These are phyloP conservation scores for Leucopsar rothschildi DNA, from an alignment of 2,113 vertebrate species.

Conservation along the genomic window DNA sequence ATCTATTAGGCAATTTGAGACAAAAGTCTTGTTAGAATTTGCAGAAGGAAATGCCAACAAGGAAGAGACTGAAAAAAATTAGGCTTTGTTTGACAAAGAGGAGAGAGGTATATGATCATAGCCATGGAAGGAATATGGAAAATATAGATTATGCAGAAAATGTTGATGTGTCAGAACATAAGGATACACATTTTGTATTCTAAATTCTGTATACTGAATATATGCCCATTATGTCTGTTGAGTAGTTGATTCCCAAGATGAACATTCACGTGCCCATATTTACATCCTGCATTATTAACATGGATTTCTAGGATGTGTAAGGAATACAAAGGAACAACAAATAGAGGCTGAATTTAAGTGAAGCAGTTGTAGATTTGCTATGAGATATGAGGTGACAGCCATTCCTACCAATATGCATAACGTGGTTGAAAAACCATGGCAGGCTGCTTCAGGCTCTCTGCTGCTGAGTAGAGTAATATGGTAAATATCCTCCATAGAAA, in stretches of 20 bases:
- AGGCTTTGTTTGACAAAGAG: not conserved
- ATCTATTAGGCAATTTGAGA: not conserved
- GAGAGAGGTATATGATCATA: not conserved
- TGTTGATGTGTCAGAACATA: not conserved
- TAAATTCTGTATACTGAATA: not conserved
- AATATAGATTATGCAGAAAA: not conserved
- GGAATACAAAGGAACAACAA: not conserved
- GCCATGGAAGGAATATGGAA: not conserved
- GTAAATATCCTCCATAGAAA: not conserved
- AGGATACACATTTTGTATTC: not conserved
- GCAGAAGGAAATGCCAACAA: not conserved
- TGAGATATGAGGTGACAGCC: slow-evolving; percentile 41
- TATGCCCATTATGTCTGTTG: not conserved
- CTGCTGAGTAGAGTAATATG: not conserved
- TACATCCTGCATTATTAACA: not conserved
- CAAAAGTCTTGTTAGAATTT: not conserved
- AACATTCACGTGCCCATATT: not conserved
- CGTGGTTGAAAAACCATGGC: not conserved
- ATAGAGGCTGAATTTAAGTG: not conserved
- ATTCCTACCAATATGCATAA: slow-evolving; percentile 5
- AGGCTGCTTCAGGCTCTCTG: slow-evolving; percentile 26
- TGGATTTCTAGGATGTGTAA: not conserved
- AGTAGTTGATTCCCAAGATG: not conserved
- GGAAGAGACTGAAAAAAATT: not conserved
- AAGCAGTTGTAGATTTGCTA: not conserved